Percentiles rank a stretch among this genome's conserved stretches.
These are phyloP conservation scores for Ailuropoda melanoleuca DNA, from an alignment of 2,113 vertebrate genomes.

Conservation along the genomic window DNA sequence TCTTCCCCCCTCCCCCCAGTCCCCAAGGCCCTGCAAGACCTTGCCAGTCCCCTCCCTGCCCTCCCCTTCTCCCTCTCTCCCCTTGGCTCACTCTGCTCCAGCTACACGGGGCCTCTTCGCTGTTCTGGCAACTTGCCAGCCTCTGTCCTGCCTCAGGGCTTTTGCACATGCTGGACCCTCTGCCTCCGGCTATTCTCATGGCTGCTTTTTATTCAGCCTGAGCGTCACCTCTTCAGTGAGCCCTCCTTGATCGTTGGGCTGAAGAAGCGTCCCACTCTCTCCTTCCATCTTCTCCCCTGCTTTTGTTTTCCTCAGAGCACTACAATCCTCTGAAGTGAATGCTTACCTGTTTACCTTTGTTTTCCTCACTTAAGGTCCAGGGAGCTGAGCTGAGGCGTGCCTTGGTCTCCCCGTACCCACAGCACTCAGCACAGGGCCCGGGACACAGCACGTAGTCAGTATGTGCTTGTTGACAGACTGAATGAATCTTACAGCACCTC, in stretches of 20 bases:
- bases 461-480: too few relatives aligned
- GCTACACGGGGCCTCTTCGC: accelerated
- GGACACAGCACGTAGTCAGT: neutral
- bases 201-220: neutral
- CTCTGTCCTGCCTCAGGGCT: neutral
- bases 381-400: neutral
- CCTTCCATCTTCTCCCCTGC: neutral
- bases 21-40: neutral
- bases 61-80: neutral
- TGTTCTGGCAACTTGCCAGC: accelerated
- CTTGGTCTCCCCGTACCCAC: neutral
- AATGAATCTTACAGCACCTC: neutral
- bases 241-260: neutral
- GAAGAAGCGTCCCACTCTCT: neutral
- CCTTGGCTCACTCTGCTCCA: neutral
- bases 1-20: accelerated
- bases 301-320: neutral
- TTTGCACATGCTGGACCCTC: neutral
- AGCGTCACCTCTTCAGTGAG: neutral
- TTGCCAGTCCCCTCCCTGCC: accelerated
- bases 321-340: neutral
- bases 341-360: neutral
- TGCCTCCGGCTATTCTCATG: neutral
- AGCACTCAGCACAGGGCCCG: neutral
- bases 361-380: neutral